Conservation (phyloP, 1,140 invertebrate species). For the Pogonomyrmex californicus region DNA sequence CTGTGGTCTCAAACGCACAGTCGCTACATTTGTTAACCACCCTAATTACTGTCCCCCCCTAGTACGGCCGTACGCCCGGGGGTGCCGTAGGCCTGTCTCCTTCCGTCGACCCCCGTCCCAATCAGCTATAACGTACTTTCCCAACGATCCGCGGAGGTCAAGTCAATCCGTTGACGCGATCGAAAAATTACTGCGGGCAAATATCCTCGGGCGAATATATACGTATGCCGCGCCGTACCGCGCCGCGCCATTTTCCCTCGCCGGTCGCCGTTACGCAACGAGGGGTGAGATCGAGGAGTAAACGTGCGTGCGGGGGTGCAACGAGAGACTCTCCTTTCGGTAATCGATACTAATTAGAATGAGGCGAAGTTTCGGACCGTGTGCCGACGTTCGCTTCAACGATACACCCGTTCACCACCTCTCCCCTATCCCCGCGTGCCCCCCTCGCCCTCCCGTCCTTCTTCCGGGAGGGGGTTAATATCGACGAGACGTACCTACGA, state of each 20-base stretch:
- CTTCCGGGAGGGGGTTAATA: conserved; percentile 63
- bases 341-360: conserved; percentile 77
- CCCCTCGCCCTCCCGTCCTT: not conserved
- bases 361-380: conserved; percentile 68
- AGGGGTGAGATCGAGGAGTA: conserved; percentile 40
- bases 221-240: not conserved
- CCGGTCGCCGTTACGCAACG: conserved; percentile 34
- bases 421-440: not conserved
- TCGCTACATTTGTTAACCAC: conserved; percentile 17
- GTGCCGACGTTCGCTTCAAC: conserved; percentile 39
- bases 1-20: not conserved
- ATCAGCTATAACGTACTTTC: not conserved
- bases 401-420: conserved; percentile 12
- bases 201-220: conserved; percentile 42
- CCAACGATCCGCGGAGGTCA: conserved; percentile 44
- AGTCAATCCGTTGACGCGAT: conserved; percentile 61
- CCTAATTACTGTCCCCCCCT: conserved; percentile 42
- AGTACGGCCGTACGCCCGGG: not conserved
- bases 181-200: conserved; percentile 57
- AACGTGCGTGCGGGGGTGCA: not conserved
- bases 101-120: not conserved
- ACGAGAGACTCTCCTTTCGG: conserved; percentile 62
- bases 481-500: conserved; percentile 66
- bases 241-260: not conserved
- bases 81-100: conserved; percentile 12